Evolutionary conservation across 2,113 vertebrate species (phyloP).

Genomic region (Dasyurus viverrinus): DNA sequence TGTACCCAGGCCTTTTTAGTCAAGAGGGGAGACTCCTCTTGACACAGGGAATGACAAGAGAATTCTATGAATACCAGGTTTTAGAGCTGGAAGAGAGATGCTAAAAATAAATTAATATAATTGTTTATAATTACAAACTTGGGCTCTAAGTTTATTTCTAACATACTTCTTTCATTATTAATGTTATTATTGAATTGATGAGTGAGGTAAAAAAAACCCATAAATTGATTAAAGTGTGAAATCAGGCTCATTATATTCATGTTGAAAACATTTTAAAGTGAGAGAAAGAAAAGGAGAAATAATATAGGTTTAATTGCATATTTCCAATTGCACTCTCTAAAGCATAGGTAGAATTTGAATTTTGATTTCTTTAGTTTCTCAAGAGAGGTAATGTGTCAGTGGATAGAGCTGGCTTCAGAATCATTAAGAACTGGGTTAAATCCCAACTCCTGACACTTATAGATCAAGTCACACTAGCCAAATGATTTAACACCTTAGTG

Average conservation of each 20-base stretch:
- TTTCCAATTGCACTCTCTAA: neutral
- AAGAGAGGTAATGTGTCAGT: neutral
- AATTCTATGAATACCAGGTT: neutral
- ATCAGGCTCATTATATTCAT: constrained; percentile 29
- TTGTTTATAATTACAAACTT: neutral
- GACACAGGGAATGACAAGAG: neutral
- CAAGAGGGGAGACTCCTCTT: neutral
- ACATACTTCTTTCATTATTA: neutral
- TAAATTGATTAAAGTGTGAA: constrained; percentile 11
- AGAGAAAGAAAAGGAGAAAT: neutral
- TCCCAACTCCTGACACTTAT: neutral
- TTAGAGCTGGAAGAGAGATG: neutral
- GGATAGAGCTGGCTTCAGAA: neutral
- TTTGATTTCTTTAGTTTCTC: constrained; percentile 35
- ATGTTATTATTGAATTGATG: neutral
- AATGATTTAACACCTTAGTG: neutral
- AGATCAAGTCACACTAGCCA: neutral
- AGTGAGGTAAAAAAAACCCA: neutral
- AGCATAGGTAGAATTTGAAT: constrained; percentile 6
- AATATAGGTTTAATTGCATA: neutral
- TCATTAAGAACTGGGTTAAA: neutral
- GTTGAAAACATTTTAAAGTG: neutral
- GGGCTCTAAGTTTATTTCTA: neutral
- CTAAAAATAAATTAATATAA: neutral
- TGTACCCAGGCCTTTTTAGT: neutral